These are phyloP conservation scores for Microtus pennsylvanicus DNA, from an alignment of 2,113 vertebrate genomes.

Conservation along the genomic window DNA sequence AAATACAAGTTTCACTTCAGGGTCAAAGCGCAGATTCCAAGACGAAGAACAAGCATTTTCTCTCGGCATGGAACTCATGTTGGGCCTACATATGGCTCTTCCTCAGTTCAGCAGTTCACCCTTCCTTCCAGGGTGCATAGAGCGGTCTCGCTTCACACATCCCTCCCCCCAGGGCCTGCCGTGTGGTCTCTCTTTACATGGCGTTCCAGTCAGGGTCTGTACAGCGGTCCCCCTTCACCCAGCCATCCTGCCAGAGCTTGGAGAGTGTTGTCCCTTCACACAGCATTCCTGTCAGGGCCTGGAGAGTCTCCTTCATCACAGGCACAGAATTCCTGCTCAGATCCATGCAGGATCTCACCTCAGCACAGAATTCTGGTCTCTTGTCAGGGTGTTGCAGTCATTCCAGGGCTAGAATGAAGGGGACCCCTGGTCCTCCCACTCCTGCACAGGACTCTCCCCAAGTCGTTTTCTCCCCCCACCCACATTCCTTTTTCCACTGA, in stretches of 20 bases:
- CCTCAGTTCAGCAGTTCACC: too few species aligned
- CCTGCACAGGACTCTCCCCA: accelerated
- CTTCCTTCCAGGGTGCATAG: background rate
- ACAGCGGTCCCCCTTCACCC: background rate
- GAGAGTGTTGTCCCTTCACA: background rate
- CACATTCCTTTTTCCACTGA: background rate
- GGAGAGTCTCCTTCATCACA: background rate
- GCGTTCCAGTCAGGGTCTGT: background rate
- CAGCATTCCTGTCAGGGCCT: background rate
- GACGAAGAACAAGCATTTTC: background rate
- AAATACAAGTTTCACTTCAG: background rate
- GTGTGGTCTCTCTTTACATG: too few species aligned
- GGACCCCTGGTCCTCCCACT: background rate
- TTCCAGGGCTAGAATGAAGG: background rate
- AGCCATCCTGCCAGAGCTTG: background rate
- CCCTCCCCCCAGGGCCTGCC: background rate
- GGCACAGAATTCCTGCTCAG: background rate
- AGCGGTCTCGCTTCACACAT: background rate
- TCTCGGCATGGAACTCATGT: background rate
- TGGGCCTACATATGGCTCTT: background rate
- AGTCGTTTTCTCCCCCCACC: background rate
- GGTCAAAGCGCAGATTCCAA: slow-evolving; percentile 22
- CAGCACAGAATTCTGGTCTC: background rate
- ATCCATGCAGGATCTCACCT: too few species aligned
- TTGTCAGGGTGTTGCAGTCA: background rate